Conservation (phyloP, 1,140 invertebrate species). For the Papilio helenus region DNA sequence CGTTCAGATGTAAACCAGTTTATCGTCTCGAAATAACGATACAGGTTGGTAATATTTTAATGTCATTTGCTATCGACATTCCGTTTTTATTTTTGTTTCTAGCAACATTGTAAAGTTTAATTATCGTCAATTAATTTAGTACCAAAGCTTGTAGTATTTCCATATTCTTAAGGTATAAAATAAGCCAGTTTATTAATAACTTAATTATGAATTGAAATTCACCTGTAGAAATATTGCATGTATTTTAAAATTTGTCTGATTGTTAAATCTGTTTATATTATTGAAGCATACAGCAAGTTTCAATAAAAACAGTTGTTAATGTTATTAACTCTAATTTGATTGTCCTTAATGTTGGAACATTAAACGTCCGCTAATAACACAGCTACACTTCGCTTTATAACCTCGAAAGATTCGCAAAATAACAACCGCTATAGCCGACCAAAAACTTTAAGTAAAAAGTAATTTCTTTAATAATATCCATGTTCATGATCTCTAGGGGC, state of each 20-base stretch:
- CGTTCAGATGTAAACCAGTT: constrained; percentile 7
- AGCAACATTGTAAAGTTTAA: neutral
- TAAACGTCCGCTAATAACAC: neutral
- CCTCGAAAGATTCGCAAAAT: neutral
- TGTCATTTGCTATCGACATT: constrained; percentile 11
- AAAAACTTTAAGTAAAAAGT: neutral
- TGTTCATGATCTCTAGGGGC: neutral
- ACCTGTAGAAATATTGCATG: too few relatives aligned
- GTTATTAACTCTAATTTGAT: neutral
- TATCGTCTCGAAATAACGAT: constrained; percentile 1
- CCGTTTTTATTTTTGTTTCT: neutral
- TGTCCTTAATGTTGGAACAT: constrained; percentile 1
- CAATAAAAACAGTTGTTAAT: constrained; percentile 23
- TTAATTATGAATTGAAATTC: too few relatives aligned
- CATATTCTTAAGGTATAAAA: neutral
- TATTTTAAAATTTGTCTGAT: too few relatives aligned
- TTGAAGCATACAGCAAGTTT: neutral
- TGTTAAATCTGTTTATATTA: too few relatives aligned
- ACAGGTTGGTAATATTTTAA: constrained; percentile 3
- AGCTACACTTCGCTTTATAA: neutral
- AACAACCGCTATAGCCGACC: neutral
- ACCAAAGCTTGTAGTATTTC: neutral
- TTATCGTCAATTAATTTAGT: neutral
- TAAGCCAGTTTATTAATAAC: neutral
- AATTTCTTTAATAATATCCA: neutral